Evolutionary conservation across 1,140 invertebrate species (phyloP).

Genomic region (Apis cerana): DNA sequence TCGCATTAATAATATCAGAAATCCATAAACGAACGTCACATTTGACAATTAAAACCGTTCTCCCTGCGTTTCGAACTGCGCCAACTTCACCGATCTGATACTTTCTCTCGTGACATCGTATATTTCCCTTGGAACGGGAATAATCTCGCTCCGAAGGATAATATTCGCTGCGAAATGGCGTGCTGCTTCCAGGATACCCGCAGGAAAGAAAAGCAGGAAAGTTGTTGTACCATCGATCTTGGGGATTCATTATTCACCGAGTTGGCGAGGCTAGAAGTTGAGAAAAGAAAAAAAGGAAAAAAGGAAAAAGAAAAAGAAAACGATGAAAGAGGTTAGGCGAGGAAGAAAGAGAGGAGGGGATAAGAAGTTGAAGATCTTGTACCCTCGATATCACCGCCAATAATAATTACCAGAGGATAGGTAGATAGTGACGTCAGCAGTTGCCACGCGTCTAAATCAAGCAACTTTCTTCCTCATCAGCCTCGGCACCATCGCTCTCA

Average conservation of each 20-base stretch:
- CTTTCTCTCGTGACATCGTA: slow-evolving; percentile 12
- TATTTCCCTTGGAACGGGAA: background rate
- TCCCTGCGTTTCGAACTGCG: background rate
- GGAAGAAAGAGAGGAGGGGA: background rate
- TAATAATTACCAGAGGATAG: slow-evolving; percentile 19
- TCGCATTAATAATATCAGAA: too few species aligned
- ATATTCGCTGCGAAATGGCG: slow-evolving; percentile 10
- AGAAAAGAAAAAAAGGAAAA: slow-evolving; percentile 14
- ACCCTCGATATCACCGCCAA: background rate
- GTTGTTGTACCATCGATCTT: slow-evolving; percentile 35
- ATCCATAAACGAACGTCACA: too few species aligned
- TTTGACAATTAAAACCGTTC: background rate
- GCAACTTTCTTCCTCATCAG: background rate
- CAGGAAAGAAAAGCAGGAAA: slow-evolving; percentile 16
- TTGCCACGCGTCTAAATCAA: slow-evolving; percentile 5
- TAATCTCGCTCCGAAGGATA: background rate
- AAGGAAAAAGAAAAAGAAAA: background rate
- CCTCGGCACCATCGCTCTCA: background rate
- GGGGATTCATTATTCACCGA: slow-evolving; percentile 43
- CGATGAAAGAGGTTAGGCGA: background rate
- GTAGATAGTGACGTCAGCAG: slow-evolving; percentile 29
- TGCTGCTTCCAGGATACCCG: slow-evolving; percentile 1
- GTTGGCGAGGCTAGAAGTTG: slow-evolving; percentile 9
- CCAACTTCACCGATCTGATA: slow-evolving; percentile 3
- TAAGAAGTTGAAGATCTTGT: background rate